Evolutionary conservation across 1,140 invertebrate genomes (phyloP), one percentile per base, ranked within the genome.

Genomic region (Chlorops oryzae): DNA sequence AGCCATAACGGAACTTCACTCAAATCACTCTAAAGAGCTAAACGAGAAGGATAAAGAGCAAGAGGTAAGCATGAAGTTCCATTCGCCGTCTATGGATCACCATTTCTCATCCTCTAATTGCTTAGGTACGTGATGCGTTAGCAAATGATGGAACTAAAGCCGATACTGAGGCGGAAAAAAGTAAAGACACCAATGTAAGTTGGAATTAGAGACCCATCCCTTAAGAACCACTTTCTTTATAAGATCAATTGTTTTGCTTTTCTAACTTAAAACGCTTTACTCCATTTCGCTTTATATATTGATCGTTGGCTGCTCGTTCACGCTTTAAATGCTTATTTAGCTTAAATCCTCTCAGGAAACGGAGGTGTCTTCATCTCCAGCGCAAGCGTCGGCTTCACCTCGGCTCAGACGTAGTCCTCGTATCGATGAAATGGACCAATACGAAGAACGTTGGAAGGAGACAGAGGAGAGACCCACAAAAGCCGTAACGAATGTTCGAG

Each of bases 381-480:
- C 2, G 13, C 32, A 20, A 17, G 59, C 61, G 24, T 38, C 57
- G 52, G 52, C 21, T 46, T 55, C 54, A 13, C 52, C 59, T 2
- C 32, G 51, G 34, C 45, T 53, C 32, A 24, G 46, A 7, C 62
- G 66, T 49, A 70, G 67, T 57, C 67, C 67, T 10, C 67, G 64
- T 20, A 57, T 67, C 24, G 67, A 70, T 17, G 66, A 70, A 52
- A 70, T 70, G 50, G 50, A 63, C 34, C 62, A 67, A 40, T 70
- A 70, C 20, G 63, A 60, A 52, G 66, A 70, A 38, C 62, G 61
- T 6, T 70, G 63, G 62, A 62, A 53, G 41, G 46, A 47, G 25
- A 37, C 3, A 20, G 9, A 5, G 38, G 51, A 13, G 38, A 47
- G 24, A 32, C n/a, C 2, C 40, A 48, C 23, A 21, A 41, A 32